Evolutionary conservation across 2,113 vertebrate genomes (phyloP).

Genomic region (Nyctereutes procyonoides): DNA sequence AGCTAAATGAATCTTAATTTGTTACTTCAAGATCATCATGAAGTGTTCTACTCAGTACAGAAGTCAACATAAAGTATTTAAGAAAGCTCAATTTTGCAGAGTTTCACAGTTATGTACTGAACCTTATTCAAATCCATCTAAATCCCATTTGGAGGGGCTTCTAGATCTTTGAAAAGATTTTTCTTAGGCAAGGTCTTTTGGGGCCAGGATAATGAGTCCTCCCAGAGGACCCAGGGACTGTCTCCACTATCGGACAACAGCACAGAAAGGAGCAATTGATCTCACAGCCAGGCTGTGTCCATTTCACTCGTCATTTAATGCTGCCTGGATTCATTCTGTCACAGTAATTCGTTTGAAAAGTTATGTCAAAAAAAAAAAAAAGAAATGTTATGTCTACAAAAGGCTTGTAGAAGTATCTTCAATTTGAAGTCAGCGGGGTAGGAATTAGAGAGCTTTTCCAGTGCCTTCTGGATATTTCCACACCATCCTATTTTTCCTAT

Average conservation of each 20-base stretch:
- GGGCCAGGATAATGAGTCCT: background rate
- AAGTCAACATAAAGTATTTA: background rate
- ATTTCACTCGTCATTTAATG: too few relatives aligned
- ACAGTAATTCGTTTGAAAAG: background rate
- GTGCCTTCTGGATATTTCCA: background rate
- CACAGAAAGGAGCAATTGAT: fast-evolving
- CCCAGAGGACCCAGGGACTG: too few relatives aligned
- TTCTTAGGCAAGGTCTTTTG: background rate
- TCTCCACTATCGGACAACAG: background rate
- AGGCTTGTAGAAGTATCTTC: background rate
- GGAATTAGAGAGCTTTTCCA: background rate
- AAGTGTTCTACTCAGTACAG: too few relatives aligned
- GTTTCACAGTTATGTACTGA: background rate
- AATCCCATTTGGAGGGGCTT: background rate
- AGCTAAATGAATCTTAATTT: background rate
- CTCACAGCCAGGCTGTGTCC: background rate
- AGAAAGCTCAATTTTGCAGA: background rate
- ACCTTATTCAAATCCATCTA: background rate
- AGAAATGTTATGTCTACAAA: background rate
- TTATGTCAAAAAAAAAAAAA: too few relatives aligned
- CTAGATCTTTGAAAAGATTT: background rate
- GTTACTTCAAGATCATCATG: background rate
- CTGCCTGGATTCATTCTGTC: background rate
- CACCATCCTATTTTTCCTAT: background rate
- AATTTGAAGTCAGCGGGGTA: background rate